These are phyloP conservation scores for Thyatira batis DNA, from an alignment of 2,888 invertebrate genomes.

Conservation along the genomic window DNA sequence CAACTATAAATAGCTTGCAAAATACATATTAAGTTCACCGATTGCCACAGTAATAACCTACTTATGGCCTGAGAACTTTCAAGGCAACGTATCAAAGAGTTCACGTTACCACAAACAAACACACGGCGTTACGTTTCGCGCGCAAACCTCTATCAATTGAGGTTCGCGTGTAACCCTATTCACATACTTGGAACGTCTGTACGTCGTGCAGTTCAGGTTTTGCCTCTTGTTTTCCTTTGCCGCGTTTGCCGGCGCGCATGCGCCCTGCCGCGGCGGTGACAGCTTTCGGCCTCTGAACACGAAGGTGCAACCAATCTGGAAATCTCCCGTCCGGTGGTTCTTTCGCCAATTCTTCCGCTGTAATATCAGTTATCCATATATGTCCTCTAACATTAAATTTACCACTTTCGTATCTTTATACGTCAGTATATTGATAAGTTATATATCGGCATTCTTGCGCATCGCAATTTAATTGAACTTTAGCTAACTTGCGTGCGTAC, in stretches of 20 bases:
- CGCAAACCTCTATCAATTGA: constrained; percentile 26
- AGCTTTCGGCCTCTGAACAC: constrained; percentile 68
- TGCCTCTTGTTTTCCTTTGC: constrained; percentile 45
- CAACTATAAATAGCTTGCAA: constrained; percentile 3
- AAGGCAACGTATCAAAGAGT: constrained; percentile 28
- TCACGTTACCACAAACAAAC: constrained; percentile 35
- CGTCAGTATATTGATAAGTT: constrained; percentile 1
- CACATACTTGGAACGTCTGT: constrained; percentile 71
- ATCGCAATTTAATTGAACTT: constrained; percentile 14
- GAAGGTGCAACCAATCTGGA: constrained; percentile 71
- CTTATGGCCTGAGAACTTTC: constrained; percentile 29
- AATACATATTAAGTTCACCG: constrained; percentile 6
- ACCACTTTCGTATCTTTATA: too few species aligned
- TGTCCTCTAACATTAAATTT: too few species aligned
- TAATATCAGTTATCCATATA: constrained; percentile 27
- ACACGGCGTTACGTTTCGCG: constrained; percentile 40
- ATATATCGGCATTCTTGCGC: background rate
- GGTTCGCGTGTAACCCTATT: constrained; percentile 37
- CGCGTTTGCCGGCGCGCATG: constrained; percentile 67
- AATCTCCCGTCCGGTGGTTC: constrained; percentile 74
- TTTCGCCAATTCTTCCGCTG: constrained; percentile 75
- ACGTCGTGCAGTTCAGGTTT: constrained; percentile 31
- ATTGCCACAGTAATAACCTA: constrained; percentile 24
- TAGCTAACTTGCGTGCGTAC: constrained; percentile 38
- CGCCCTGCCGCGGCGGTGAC: constrained; percentile 44